Evolutionary conservation across 2,888 invertebrate species (phyloP).

Genomic region (Diarsia mendica): DNA sequence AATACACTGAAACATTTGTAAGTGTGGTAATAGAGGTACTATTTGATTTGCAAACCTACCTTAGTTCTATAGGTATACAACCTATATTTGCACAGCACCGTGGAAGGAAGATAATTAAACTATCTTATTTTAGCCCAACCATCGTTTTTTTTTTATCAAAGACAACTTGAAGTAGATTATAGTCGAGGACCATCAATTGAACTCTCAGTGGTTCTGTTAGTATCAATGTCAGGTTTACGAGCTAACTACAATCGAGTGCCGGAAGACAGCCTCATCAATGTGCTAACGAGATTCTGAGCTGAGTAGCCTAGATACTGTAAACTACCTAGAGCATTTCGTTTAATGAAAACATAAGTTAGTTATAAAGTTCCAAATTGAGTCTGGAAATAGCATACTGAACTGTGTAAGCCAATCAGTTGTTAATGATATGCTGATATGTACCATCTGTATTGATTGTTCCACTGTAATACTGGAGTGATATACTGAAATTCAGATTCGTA

Average conservation of each 20-base stretch:
- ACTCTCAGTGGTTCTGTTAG: conserved; percentile 19
- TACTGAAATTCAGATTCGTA: background rate
- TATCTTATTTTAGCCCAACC: background rate
- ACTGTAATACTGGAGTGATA: background rate
- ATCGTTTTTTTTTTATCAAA: conserved; percentile 18
- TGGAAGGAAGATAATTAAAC: background rate
- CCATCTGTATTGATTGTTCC: background rate
- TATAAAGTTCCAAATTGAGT: conserved; percentile 29
- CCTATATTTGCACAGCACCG: background rate
- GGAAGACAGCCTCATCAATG: conserved; percentile 55
- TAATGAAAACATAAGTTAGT: conserved; percentile 46
- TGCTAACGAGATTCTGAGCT: conserved; percentile 58
- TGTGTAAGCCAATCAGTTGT: background rate
- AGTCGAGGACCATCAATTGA: conserved; percentile 28
- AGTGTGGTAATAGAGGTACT: background rate
- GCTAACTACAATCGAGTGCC: conserved; percentile 37
- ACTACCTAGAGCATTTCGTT: conserved; percentile 25
- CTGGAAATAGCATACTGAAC: conserved; percentile 6
- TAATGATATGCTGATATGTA: background rate
- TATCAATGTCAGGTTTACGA: conserved; percentile 50
- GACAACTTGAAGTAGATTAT: background rate
- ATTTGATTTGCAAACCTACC: background rate
- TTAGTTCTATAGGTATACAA: background rate
- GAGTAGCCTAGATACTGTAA: conserved; percentile 12
- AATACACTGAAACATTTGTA: background rate